phyloP scores from a whole-genome alignment of 2,113 vertebrate genomes.

The Lamprologus callipterus region DNA sequence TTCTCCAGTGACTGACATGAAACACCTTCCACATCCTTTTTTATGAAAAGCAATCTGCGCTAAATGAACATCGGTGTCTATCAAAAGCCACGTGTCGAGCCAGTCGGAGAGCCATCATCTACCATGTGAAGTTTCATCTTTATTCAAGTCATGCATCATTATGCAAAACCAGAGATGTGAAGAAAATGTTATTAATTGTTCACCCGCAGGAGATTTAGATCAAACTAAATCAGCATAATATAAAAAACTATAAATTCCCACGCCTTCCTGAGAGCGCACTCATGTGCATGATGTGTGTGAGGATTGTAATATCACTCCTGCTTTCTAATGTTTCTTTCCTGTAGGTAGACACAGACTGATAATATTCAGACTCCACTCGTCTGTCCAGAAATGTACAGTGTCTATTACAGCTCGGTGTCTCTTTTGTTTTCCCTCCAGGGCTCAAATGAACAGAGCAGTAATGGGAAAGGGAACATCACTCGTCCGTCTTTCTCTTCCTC shows the following conservation, averaged over 20 bases:
- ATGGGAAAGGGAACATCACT: constrained; percentile 27
- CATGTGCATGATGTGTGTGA: background rate
- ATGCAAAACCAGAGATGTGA: background rate
- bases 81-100: background rate
- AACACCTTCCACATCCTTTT: background rate
- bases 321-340: background rate
- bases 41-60: background rate
- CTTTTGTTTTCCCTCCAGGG: background rate
- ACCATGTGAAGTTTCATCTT: constrained; percentile 14
- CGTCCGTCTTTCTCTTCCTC: background rate
- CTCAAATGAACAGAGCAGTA: constrained; percentile 22
- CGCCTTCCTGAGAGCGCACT: background rate
- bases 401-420: background rate
- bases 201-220: constrained; percentile 10
- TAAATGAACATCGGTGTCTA: background rate
- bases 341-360: constrained; percentile 5
- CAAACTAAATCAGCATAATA: background rate
- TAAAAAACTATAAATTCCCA: background rate
- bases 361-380: constrained; percentile 8
- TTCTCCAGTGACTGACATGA: constrained; percentile 1
- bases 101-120: background rate
- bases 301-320: background rate
- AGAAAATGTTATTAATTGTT: constrained; percentile 7
- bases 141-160: background rate
- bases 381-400: background rate